Evolutionary conservation across 2,797 vertebrate genomes (phyloP).

Genomic region (Bryconaethiops microstoma): DNA sequence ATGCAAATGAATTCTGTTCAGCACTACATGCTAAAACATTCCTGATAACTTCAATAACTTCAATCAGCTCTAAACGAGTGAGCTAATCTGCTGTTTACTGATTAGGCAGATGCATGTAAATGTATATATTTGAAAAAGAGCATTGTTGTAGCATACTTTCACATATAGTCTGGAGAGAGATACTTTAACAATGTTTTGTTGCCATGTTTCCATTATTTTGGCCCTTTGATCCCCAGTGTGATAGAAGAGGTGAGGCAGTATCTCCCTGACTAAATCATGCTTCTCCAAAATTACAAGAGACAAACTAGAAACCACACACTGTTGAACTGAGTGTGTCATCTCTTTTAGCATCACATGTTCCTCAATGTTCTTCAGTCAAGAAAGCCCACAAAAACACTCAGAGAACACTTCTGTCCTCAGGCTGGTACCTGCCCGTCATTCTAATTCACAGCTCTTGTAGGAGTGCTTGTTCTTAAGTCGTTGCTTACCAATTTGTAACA

Average conservation of each 20-base stretch:
- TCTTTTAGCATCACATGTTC: conserved; percentile 35
- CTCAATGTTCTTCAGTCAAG: conserved; percentile 28
- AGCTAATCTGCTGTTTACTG: no score
- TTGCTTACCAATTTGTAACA: conserved; percentile 50
- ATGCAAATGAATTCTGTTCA: no score
- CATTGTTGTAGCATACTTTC: no score
- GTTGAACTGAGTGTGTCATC: conserved; percentile 40
- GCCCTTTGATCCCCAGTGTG: not conserved
- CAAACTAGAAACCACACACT: not conserved
- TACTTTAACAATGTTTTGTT: not conserved
- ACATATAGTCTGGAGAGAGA: no score
- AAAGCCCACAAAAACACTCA: conserved; percentile 36
- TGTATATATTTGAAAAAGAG: no score
- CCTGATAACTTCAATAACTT: no score
- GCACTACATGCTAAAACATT: no score
- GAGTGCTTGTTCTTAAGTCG: conserved; percentile 46
- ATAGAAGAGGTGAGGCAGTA: not conserved
- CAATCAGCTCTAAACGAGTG: no score
- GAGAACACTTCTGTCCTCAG: conserved; percentile 48
- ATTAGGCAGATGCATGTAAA: no score
- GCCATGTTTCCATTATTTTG: not conserved
- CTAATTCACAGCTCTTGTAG: conserved; percentile 52
- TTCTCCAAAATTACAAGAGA: conserved; percentile 15
- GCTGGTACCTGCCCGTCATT: conserved; percentile 54
- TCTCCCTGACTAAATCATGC: not conserved